A percentile compares a stretch with the other conserved stretches of the same genome.
Conservation (phyloP, 1,140 invertebrate genomes). For the Bombus sibiricus region DNA sequence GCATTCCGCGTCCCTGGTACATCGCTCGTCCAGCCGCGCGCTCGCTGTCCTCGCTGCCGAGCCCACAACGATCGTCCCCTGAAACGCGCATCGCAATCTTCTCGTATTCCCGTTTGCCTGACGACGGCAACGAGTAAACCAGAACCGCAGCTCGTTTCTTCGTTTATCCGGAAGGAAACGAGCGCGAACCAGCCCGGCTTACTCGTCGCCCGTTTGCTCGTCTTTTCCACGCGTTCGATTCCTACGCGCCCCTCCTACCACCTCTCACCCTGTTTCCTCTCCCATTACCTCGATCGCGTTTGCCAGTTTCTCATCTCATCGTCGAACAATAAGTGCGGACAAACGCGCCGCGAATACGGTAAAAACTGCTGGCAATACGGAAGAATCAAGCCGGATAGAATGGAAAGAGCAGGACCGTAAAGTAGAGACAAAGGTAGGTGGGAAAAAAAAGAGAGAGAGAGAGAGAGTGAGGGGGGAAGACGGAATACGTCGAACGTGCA, state of each 20-base stretch:
- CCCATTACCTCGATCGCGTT: constrained; percentile 25
- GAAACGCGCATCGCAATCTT: constrained; percentile 26
- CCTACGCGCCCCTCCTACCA: neutral
- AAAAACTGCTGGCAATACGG: constrained; percentile 17
- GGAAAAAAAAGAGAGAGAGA: no score
- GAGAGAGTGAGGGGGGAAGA: accelerated
- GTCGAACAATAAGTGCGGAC: constrained; percentile 67
- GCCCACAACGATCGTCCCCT: constrained; percentile 41
- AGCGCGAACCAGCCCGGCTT: no score
- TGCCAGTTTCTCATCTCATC: constrained; percentile 69
- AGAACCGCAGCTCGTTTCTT: no score
- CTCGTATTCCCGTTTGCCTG: neutral
- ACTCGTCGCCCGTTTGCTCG: neutral
- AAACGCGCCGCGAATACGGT: neutral
- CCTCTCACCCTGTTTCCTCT: neutral
- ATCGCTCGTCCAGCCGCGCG: constrained; percentile 75
- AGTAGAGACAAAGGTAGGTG: no score
- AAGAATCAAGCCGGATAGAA: neutral
- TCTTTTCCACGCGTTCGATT: no score
- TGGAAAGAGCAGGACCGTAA: neutral
- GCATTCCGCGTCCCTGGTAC: constrained; percentile 84
- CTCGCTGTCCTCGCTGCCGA: constrained; percentile 51
- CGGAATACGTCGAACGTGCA: neutral
- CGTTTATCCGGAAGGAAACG: no score
- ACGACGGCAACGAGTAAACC: neutral